Evolutionary conservation across 1,140 invertebrate species (phyloP), one percentile per base, ranked within the genome.

Genomic region (Zaprionus ghesquierei): DNA sequence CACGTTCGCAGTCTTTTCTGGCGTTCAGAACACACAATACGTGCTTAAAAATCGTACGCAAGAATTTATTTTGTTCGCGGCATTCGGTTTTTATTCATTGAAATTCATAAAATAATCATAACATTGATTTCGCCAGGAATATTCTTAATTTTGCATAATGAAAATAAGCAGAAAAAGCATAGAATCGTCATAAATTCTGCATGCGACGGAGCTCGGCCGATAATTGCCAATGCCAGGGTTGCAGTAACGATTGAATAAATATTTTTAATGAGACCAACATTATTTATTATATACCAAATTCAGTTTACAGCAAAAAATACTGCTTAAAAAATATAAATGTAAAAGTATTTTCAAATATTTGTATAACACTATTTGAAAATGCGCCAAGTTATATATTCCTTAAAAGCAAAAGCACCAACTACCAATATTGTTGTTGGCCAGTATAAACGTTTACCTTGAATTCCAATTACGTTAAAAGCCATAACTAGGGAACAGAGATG

Each of bases 401-500:
- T 87, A 33, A 82, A 22, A 15, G 54, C 31, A 62, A 87, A 87
- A 22, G 84, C 75, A 33, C 58, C 38, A 12, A 87, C 65, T 8
- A 87, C 76, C 10, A 87, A 60, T 46, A 69, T 50, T 20, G 63
- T 59, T 1, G 71, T 62, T 9, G 73, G 35, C 72, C 69, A 74
- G 1, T 63, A 79, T 8, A 63, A 29, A 12, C 53, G 38, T 12
- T 38, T 79, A 12, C 35, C 70, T 75, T 41, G 35, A 25, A 63
- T 70, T 20, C 75, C 73, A 0, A 84, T 68, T 3, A 76, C 79
- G 13, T 74, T 79, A 51, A 89, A 91, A 12, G 89, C 78, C 44
- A 86, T 71, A 4, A 90, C 74, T 15, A 92, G 60, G 3, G 86
- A 79, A 31, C 79, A 86, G 5, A 92, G 23, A 63, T 91, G 87